A percentile compares a stretch with the other conserved stretches of the same genome.
Conservation (phyloP, 2,113 vertebrate genomes). For the Silurus asotus region DNA sequence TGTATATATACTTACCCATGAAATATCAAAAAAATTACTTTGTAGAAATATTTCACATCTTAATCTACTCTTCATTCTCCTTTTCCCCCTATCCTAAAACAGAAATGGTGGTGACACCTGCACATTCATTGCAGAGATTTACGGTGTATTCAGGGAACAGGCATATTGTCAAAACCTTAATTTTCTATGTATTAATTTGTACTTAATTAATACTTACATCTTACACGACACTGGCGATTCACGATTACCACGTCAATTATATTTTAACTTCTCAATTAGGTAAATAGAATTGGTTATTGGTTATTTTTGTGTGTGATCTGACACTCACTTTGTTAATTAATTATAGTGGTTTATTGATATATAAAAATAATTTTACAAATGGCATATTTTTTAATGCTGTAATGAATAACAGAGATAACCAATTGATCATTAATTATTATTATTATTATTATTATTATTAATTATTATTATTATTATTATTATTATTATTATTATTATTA, state of each 20-base stretch:
- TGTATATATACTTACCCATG: not conserved
- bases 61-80: not conserved
- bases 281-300: not conserved
- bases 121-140: not conserved
- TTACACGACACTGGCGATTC: not conserved
- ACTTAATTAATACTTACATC: not conserved
- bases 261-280: not conserved
- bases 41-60: not conserved
- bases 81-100: not conserved
- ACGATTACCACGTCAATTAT: not conserved
- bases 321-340: not conserved
- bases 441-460: not conserved
- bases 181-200: not conserved
- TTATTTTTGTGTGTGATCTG: not conserved
- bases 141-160: not conserved
- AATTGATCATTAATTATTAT: not conserved
- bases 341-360: not conserved
- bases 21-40: not conserved
- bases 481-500: not conserved
- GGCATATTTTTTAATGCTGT: not conserved
- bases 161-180: not conserved
- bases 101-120: not conserved
- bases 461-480: not conserved
- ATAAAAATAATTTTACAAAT: not conserved
- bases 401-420: not conserved